These are phyloP conservation scores for Aythya baeri DNA, from an alignment of 2,113 vertebrate species.

Conservation along the genomic window DNA sequence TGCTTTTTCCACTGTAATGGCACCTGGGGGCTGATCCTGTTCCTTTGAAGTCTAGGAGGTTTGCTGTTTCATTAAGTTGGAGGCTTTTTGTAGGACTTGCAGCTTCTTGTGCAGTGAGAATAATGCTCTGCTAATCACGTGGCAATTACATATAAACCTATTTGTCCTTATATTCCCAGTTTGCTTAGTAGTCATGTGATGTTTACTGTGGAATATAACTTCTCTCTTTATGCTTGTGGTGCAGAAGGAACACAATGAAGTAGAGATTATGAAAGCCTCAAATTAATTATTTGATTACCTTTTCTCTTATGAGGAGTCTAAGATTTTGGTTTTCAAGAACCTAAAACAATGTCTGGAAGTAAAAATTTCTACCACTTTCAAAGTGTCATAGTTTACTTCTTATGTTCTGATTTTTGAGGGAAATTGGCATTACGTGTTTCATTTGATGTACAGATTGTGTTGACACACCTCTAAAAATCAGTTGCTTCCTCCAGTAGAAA, in stretches of 20 bases:
- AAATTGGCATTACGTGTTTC: neutral
- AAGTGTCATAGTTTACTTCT: neutral
- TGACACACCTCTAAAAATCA: neutral
- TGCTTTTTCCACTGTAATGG: neutral
- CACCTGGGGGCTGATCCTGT: neutral
- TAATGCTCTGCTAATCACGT: accelerated
- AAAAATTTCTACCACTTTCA: neutral
- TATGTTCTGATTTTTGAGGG: neutral
- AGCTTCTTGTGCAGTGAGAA: neutral
- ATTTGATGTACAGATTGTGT: neutral
- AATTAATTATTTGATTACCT: neutral
- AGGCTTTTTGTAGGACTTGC: neutral
- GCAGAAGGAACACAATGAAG: neutral
- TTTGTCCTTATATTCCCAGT: neutral
- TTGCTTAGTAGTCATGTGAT: neutral
- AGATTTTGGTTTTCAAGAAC: neutral
- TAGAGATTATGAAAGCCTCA: neutral
- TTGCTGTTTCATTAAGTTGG: neutral
- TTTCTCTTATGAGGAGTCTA: neutral
- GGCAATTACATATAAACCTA: neutral
- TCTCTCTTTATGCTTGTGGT: neutral
- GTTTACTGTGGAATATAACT: neutral
- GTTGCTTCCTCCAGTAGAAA: neutral
- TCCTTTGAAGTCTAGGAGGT: neutral
- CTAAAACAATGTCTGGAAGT: neutral